Conservation (phyloP, 2,113 vertebrate species). For the Barnardius zonarius region DNA sequence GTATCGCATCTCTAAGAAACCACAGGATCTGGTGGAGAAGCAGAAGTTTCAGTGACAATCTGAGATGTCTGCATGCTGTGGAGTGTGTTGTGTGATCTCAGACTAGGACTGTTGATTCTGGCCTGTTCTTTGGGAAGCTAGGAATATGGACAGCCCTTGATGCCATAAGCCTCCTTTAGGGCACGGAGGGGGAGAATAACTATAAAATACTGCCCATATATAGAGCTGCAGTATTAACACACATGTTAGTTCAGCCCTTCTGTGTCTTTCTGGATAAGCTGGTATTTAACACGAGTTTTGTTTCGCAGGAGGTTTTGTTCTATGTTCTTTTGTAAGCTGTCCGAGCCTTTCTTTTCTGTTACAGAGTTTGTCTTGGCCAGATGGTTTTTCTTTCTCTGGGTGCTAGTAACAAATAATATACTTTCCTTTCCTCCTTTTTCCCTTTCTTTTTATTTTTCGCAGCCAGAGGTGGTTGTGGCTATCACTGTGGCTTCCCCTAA, state of each 20-base stretch:
- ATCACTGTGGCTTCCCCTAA: slow-evolving; percentile 79
- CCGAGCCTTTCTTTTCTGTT: not conserved
- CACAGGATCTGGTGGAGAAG: not conserved
- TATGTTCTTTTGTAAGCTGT: not conserved
- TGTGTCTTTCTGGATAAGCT: not conserved
- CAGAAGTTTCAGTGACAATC: not conserved
- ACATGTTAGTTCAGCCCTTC: not conserved
- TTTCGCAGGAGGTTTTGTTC: not conserved
- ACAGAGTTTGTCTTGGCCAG: slow-evolving; percentile 30
- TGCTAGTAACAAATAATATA: slow-evolving; percentile 47
- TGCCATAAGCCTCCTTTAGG: not conserved
- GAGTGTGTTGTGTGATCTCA: not conserved
- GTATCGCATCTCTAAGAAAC: not conserved
- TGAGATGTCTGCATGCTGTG: not conserved
- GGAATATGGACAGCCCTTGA: not conserved
- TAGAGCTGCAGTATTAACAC: not conserved
- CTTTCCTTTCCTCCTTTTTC: slow-evolving; percentile 69
- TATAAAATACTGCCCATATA: not conserved
- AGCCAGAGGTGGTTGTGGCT: slow-evolving; percentile 82
- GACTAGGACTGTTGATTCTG: not conserved
- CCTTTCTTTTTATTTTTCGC: slow-evolving; percentile 79
- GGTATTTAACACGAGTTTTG: not conserved
- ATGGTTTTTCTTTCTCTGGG: slow-evolving; percentile 38
- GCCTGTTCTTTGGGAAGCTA: not conserved
- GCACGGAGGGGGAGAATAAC: rapidly evolving